Base-by-base conservation (phyloP, 2,797 vertebrate genomes). In the Cynopterus sphinx region DNA sequence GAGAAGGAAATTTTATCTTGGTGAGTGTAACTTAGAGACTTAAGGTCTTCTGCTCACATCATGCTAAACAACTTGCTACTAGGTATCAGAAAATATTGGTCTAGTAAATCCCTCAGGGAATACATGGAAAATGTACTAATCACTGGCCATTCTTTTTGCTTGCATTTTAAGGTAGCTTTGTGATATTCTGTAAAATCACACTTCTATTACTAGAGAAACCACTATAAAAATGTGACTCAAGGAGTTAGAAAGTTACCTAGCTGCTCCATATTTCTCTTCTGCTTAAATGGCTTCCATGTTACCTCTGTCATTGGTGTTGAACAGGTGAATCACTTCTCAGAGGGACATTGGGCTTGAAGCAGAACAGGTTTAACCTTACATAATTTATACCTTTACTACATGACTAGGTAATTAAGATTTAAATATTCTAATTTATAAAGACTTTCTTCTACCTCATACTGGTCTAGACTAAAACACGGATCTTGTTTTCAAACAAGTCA, bases 201-300 rank as follows among this genome's bases (percentile, higher is more conserved):
- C 57, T 70, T 91, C 43, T 91, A 31, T 83, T 92, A 91, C 77
- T 94, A 81, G 63, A 90, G 55, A 90, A 87, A n/a, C n/a, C 31
- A 59, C 46, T 83, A 41, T 59, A 94, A 53, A 87, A 75, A 74
- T 93, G 43, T 94, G 78, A 87, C 95, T 95, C 36, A 8, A 41
- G 41, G 65, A 82, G 12, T 70, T 78, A 61, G 33, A 90, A 91
- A 59, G 86, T 84, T 81, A 46, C n/a, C 91, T 61, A 43, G 33
- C 21, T 41, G 46, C n/a, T 49, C 28, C 46, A 16, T 24, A n/a
- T 84, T 87, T 88, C 43, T 94, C 68, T 53, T 31, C 31, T 43
- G 43, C 78, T 68, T 16, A 39, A 24, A 36, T 55, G 26, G 22
- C 36, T 53, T 74, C 41, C 7, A 1, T 31, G 17, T 73, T 92